These are phyloP conservation scores for Empis livida DNA, from an alignment of 2,888 invertebrate species.

Conservation along the genomic window DNA sequence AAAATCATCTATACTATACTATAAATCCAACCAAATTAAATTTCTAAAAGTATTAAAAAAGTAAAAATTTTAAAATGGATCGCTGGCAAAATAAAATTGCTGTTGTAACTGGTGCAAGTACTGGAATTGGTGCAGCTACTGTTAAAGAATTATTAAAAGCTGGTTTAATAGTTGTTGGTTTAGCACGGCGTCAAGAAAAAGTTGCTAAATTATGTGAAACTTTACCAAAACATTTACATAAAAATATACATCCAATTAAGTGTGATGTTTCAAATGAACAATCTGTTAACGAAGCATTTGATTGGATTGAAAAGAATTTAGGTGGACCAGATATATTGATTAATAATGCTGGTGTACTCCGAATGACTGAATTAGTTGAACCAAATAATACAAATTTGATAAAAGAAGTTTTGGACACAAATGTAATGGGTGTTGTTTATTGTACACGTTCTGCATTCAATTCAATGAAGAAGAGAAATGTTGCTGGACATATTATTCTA, in stretches of 20 bases:
- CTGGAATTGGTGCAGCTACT: constrained; percentile 45
- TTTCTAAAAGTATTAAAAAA: too few species aligned
- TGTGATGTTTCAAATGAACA: constrained; percentile 43
- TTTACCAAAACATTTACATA: constrained; percentile 15
- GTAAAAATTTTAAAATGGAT: too few species aligned
- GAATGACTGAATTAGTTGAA: constrained; percentile 2
- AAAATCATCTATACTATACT: too few species aligned
- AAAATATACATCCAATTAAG: constrained; percentile 27
- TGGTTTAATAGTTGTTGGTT: constrained; percentile 43
- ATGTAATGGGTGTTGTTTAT: constrained; percentile 35
- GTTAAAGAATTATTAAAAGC: constrained; percentile 34
- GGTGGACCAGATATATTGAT: constrained; percentile 45
- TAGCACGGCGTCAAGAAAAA: constrained; percentile 39
- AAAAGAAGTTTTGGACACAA: constrained; percentile 33
- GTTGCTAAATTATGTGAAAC: constrained; percentile 26
- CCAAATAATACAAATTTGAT: constrained; percentile 19
- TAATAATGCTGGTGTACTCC: constrained; percentile 40
- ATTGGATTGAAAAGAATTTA: constrained; percentile 35
- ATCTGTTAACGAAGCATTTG: constrained; percentile 40
- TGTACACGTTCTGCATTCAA: constrained; percentile 38
- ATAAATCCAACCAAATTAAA: too few species aligned
- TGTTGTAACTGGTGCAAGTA: constrained; percentile 50
- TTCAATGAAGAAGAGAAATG: constrained; percentile 34
- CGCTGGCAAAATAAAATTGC: constrained; percentile 48
- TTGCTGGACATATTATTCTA: constrained; percentile 38